A percentile compares a stretch with the other conserved stretches of the same genome.
Conservation (phyloP, 2,888 invertebrate species). For the Cataglyphis albicans region DNA sequence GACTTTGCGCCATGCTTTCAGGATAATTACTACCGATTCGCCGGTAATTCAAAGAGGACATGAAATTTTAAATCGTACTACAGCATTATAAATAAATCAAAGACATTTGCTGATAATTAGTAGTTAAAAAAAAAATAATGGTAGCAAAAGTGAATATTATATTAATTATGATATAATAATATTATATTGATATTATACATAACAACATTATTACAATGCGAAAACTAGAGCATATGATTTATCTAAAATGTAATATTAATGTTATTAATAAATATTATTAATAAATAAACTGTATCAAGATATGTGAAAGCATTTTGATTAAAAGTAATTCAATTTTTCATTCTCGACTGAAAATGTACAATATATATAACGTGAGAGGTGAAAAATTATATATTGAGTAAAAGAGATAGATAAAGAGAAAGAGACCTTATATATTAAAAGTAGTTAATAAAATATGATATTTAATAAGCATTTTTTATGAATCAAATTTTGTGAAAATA, state of each 20-base stretch:
- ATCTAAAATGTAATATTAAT: not conserved
- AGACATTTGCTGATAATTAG: conserved; percentile 16
- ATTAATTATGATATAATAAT: not conserved
- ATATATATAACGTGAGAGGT: not conserved
- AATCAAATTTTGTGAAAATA: not conserved
- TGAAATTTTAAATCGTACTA: conserved; percentile 45
- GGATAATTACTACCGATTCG: conserved; percentile 49
- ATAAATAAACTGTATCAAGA: not conserved
- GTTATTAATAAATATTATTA: not conserved
- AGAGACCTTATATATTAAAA: not conserved
- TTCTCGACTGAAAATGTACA: not conserved
- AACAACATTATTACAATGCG: not conserved
- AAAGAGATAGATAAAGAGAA: not conserved
- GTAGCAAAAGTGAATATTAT: not conserved
- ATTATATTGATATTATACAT: not conserved
- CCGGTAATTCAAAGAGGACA: conserved; percentile 39
- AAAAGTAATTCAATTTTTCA: not conserved
- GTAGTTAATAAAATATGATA: not conserved
- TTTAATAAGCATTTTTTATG: not conserved
- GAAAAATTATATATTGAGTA: not conserved
- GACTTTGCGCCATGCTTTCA: conserved; percentile 33
- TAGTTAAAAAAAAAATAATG: not conserved
- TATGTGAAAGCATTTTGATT: not conserved
- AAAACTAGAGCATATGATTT: not conserved
- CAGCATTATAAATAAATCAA: conserved; percentile 23